A percentile compares a stretch with the other conserved stretches of the same genome.
phyloP scores from a whole-genome alignment of 2,113 vertebrate species.

The Alces alces region DNA sequence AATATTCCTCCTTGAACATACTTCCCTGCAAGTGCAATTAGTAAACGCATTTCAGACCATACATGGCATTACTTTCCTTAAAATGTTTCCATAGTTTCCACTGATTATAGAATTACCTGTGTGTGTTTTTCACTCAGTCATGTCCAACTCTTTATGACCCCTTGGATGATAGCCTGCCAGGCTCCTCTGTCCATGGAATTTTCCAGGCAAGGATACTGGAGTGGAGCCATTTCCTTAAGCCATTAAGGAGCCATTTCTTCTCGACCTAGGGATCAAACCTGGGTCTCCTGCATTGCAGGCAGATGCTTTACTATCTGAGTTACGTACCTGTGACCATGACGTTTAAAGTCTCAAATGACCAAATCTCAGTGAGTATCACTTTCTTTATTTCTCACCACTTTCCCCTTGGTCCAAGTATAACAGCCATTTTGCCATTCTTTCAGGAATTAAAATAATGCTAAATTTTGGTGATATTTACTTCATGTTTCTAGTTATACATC shows the following conservation, averaged over 20 bases:
- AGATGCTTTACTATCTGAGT: not conserved
- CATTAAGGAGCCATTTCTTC: not conserved
- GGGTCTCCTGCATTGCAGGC: not conserved
- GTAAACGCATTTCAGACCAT: not conserved
- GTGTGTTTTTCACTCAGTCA: not conserved
- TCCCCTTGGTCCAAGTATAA: not conserved
- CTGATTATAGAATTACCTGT: not conserved
- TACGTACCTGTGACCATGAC: not conserved
- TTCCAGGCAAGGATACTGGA: not conserved
- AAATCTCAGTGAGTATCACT: not conserved
- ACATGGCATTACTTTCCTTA: not conserved
- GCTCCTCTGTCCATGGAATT: not conserved
- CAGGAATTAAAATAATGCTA: not conserved
- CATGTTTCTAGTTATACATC: not conserved
- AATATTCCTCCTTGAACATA: not conserved
- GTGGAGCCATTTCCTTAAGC: too few relatives aligned
- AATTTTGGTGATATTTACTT: not conserved
- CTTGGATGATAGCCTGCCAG: not conserved
- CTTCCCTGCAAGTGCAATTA: not conserved
- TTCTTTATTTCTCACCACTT: not conserved
- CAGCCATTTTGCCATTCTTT: not conserved
- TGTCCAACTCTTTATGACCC: not conserved
- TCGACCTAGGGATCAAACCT: rapidly evolving
- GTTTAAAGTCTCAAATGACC: not conserved
- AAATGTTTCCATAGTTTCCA: not conserved